A percentile compares a stretch with the other conserved stretches of the same genome.
These are phyloP conservation scores for Agapornis canus DNA, from an alignment of 2,797 vertebrate species.

Conservation along the genomic window DNA sequence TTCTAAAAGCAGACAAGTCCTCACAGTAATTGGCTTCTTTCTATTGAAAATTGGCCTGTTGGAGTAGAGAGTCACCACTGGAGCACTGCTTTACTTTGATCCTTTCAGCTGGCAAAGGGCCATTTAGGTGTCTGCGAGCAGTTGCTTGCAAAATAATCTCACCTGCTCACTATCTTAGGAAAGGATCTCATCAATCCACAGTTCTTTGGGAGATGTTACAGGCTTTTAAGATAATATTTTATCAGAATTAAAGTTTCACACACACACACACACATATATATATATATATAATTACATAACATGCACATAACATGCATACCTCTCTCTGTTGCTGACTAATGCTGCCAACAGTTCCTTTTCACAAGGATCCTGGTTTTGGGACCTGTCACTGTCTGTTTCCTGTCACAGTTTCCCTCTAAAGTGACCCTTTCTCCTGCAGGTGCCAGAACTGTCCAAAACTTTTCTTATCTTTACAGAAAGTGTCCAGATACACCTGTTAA, in stretches of 20 bases:
- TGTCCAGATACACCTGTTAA: background rate
- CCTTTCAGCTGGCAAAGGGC: background rate
- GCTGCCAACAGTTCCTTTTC: background rate
- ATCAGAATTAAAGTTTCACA: background rate
- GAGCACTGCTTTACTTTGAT: background rate
- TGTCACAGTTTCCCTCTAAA: background rate
- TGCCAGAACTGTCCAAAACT: background rate
- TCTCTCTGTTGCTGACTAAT: background rate
- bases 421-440: background rate
- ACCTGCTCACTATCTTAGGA: background rate
- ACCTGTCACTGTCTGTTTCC: background rate
- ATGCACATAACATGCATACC: background rate
- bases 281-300: background rate
- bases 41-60: background rate
- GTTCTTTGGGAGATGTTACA: background rate
- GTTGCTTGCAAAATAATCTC: background rate
- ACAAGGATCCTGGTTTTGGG: background rate
- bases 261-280: no score
- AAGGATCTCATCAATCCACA: background rate
- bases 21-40: background rate
- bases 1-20: background rate
- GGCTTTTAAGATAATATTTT: background rate
- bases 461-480: background rate
- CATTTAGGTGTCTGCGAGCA: background rate
- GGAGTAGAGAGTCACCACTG: background rate